Conservation (phyloP, 2,797 vertebrate species). For the Lindbergichthys nudifrons region DNA sequence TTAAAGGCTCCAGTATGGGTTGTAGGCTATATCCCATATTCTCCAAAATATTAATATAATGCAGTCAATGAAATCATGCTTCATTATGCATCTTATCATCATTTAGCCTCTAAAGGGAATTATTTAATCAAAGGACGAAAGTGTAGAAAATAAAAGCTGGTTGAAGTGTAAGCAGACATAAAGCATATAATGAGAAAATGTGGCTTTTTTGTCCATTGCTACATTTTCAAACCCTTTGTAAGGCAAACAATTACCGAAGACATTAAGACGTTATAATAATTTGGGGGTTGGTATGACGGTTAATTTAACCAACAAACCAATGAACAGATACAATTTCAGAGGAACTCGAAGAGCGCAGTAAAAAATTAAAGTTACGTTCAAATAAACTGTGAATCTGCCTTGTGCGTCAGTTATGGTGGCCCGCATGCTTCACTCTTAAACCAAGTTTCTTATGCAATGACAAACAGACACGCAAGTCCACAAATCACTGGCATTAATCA, state of each 20-base stretch:
- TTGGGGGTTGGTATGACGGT: not conserved
- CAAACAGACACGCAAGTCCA: not conserved
- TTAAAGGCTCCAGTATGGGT: slow-evolving; percentile 22
- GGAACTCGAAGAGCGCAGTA: too few species aligned
- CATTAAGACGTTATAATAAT: too few species aligned
- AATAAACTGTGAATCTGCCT: too few species aligned
- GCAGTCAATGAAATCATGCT: slow-evolving; percentile 35
- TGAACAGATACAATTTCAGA: not conserved
- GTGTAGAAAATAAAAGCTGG: not conserved
- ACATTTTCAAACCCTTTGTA: slow-evolving; percentile 2
- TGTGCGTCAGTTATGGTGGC: too few species aligned
- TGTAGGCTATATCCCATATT: slow-evolving; percentile 5
- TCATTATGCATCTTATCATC: slow-evolving; percentile 22
- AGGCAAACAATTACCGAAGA: too few species aligned
- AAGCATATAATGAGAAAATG: not conserved
- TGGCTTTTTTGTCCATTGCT: not conserved
- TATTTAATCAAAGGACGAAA: not conserved
- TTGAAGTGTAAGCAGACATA: not conserved
- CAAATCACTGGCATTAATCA: not conserved
- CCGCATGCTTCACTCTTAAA: too few species aligned
- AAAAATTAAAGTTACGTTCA: too few species aligned
- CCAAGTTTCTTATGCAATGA: too few species aligned
- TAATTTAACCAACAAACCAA: slow-evolving; percentile 10
- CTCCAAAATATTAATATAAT: slow-evolving; percentile 24
- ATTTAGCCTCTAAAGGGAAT: not conserved